Conservation (phyloP, 1,140 invertebrate genomes). For the Sipha flava region DNA sequence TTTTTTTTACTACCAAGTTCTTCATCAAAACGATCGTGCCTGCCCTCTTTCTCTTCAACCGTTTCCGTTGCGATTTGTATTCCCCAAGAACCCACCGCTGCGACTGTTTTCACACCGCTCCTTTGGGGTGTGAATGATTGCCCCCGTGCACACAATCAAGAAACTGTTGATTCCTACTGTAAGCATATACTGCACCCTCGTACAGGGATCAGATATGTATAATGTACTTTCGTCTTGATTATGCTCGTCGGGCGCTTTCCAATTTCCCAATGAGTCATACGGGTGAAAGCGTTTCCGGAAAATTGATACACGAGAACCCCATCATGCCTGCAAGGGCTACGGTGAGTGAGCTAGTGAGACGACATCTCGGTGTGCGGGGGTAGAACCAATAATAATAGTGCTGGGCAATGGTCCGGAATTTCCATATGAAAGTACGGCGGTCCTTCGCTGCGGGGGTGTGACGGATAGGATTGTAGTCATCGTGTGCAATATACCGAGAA, state of each 20-base stretch:
- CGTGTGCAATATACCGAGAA: neutral
- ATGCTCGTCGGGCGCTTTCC: neutral
- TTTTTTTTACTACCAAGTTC: neutral
- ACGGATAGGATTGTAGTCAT: slow-evolving; percentile 24
- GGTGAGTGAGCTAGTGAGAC: neutral
- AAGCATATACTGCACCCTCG: neutral
- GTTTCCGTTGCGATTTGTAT: slow-evolving; percentile 8
- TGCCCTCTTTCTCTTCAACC: neutral
- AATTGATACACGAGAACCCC: slow-evolving; percentile 19
- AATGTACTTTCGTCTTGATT: slow-evolving; percentile 28
- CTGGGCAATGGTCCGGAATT: slow-evolving; percentile 30
- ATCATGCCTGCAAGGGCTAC: neutral
- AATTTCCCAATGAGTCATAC: slow-evolving; percentile 29
- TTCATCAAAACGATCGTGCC: neutral
- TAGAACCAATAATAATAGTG: slow-evolving; percentile 5
- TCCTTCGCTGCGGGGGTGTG: neutral
- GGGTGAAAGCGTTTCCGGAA: slow-evolving; percentile 23
- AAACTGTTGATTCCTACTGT: slow-evolving; percentile 3
- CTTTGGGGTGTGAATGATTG: slow-evolving; percentile 24
- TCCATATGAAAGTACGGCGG: neutral
- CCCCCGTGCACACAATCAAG: neutral
- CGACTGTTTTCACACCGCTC: neutral
- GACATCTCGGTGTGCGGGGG: neutral
- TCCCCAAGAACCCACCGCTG: neutral
- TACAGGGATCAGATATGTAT: slow-evolving; percentile 16